A percentile compares a stretch with the other conserved stretches of the same genome.
Evolutionary conservation across 2,888 invertebrate genomes (phyloP).

Genomic region (Gandaritis pyraliata): DNA sequence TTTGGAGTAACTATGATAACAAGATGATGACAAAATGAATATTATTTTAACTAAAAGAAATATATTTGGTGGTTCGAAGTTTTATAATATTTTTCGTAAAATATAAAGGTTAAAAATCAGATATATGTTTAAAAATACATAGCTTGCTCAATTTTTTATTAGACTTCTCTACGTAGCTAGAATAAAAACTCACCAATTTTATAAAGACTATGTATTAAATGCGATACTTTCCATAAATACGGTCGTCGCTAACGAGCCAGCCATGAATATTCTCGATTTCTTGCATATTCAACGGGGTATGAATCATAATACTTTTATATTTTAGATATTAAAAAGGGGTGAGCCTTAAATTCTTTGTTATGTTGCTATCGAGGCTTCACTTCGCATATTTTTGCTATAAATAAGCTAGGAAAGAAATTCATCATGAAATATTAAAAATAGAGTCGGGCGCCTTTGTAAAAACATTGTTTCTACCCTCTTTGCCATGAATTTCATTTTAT

Average conservation of each 20-base stretch:
- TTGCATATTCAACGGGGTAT: slow-evolving; percentile 77
- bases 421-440: slow-evolving; percentile 13
- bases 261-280: slow-evolving; percentile 72
- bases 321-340: slow-evolving; percentile 65
- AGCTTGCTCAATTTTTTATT: no score
- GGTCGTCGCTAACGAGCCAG: slow-evolving; percentile 71
- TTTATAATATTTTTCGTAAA: no score
- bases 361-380: slow-evolving; percentile 20
- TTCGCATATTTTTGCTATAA: slow-evolving; percentile 29
- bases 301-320: slow-evolving; percentile 74
- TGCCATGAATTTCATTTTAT: neutral
- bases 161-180: neutral
- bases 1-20: no score
- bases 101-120: no score
- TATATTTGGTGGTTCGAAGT: no score
- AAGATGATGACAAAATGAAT: no score
- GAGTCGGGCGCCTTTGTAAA: neutral
- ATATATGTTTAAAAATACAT: no score
- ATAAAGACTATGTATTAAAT: slow-evolving; percentile 42
- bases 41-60: no score
- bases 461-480: neutral
- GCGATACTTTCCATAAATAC: slow-evolving; percentile 66
- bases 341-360: slow-evolving; percentile 35
- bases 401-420: slow-evolving; percentile 12
- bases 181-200: slow-evolving; percentile 12